Base-by-base conservation (phyloP, 2,888 invertebrate species). In the Melieria picta region DNA sequence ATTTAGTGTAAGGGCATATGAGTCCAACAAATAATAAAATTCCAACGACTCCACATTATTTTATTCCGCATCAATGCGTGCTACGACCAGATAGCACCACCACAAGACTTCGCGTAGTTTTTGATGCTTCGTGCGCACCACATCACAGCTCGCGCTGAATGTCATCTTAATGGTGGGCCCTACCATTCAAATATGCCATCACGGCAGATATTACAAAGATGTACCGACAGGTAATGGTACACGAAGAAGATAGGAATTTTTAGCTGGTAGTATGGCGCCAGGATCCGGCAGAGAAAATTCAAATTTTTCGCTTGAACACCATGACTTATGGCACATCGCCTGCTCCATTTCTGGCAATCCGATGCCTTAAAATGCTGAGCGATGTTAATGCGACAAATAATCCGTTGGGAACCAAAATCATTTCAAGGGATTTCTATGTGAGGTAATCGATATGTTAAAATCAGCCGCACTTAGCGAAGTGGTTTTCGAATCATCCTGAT, bases 401-500 rank as follows among this genome's bases (percentile, higher is more conserved):
- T 67, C 77, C 78, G 10, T 11, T 72, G n/a, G 79, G 75, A 30
- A 48, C 43, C 42, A 50, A 50, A 50, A 11, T 64, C 11, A 57
- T 77, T n/a, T 30, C 48, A 10, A 70, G 52, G 3, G 74, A 76
- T 65, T 76, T 77, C 63, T 78, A 76, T 57, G n/a, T n/a, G n/a
- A n/a, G n/a, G n/a, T n/a, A n/a, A n/a, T n/a, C n/a, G n/a, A n/a
- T n/a, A n/a, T n/a, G n/a, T n/a, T n/a, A n/a, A n/a, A n/a, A n/a
- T 61, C 61, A 50, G 69, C 61, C 47, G 48, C 56, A 57, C n/a
- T 55, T 74, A n/a, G 65, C 68, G 1, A 74, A 74, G 46, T 73
- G 69, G 72, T 71, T n/a, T 16, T 72, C 72, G n/a, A 72, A 64
- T 42, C 71, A 62, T 50, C 42, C 56, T 5, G 16, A 13, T 0